Conservation (phyloP, 2,797 vertebrate species). For the Mormyrops boulengeri region DNA sequence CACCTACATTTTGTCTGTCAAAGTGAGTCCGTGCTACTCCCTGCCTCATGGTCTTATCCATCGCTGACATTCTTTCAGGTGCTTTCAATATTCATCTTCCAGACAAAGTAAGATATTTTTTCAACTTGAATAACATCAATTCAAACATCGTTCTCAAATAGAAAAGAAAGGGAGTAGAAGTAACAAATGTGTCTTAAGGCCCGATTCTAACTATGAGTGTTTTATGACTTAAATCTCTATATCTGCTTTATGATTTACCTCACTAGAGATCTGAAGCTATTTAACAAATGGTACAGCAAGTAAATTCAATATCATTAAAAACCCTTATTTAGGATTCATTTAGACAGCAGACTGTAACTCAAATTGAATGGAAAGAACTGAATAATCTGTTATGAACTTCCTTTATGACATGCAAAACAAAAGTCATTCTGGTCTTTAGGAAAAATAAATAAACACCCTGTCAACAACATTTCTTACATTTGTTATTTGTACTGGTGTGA, state of each 20-base stretch:
- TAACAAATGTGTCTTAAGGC: background rate
- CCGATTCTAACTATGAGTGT: background rate
- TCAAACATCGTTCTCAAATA: background rate
- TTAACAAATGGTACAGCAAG: background rate
- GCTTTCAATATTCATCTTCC: background rate
- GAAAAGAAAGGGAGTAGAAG: background rate
- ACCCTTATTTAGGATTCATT: constrained; percentile 4
- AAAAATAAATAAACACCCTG: constrained; percentile 53
- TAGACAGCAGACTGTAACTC: background rate
- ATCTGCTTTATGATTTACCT: background rate
- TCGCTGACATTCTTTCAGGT: background rate
- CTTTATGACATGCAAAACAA: constrained; percentile 30
- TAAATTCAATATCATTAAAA: constrained; percentile 11
- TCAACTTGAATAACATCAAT: background rate
- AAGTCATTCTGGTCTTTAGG: constrained; percentile 29
- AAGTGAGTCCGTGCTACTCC: background rate
- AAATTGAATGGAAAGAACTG: background rate
- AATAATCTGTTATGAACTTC: constrained; percentile 35
- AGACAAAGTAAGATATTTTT: background rate
- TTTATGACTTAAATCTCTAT: constrained; percentile 7
- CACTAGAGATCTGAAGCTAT: background rate
- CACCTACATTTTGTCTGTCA: background rate
- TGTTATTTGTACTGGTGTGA: constrained; percentile 52
- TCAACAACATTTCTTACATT: constrained; percentile 51
- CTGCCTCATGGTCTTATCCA: background rate